Conservation (phyloP, 2,888 invertebrate species). For the Patella caerulea region DNA sequence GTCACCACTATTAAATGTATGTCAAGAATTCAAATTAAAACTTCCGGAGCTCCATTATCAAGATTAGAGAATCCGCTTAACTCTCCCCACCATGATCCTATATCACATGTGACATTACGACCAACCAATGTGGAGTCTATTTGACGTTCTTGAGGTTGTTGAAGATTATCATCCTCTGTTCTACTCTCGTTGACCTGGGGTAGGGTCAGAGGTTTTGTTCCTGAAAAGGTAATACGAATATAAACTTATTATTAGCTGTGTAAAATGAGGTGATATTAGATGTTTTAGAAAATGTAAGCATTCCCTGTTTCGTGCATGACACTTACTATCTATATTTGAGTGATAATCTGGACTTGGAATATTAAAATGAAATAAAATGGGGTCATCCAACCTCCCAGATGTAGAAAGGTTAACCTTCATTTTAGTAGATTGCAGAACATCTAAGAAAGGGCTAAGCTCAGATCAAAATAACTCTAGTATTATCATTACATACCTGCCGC, state of each 20-base stretch:
- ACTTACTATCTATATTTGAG: no score
- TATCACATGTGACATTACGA: slow-evolving; percentile 55
- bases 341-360: no score
- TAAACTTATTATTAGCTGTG: background rate
- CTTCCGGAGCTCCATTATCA: slow-evolving; percentile 15
- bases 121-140: slow-evolving; percentile 53
- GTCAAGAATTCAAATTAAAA: background rate
- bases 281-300: no score
- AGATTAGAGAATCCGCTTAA: slow-evolving; percentile 33
- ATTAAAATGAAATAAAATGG: no score
- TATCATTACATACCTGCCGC: slow-evolving; percentile 37
- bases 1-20: no score
- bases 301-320: no score
- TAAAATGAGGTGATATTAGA: no score
- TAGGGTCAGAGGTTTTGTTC: slow-evolving; percentile 53
- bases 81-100: slow-evolving; percentile 60
- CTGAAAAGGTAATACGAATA: slow-evolving; percentile 25
- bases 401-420: no score
- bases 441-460: no score
- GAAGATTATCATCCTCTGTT: slow-evolving; percentile 38
- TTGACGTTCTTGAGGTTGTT: slow-evolving; percentile 36
- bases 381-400: no score
- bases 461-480: no score
- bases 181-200: slow-evolving; percentile 48
- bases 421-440: no score